Percentiles rank a stretch among this genome's conserved stretches.
phyloP scores from a whole-genome alignment of 1,140 invertebrate species.

The Brachionus paranguensis region DNA sequence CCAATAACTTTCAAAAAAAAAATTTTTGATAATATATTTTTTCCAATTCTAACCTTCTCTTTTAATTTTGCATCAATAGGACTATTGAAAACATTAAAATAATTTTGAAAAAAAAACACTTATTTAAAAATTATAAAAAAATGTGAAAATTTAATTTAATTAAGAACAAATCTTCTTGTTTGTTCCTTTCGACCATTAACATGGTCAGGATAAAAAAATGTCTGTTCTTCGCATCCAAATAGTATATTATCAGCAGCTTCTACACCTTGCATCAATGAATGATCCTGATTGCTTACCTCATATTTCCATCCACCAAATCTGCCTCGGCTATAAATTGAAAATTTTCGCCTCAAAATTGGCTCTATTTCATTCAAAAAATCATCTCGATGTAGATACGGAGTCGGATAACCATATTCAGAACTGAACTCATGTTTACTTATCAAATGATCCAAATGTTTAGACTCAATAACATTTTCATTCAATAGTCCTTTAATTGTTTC shows the following conservation, averaged over 20 bases:
- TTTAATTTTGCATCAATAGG: too few relatives aligned
- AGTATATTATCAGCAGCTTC: slow-evolving; percentile 45
- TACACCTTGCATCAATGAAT: slow-evolving; percentile 51
- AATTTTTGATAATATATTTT: too few relatives aligned
- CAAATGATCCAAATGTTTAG: neutral
- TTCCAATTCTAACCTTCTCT: too few relatives aligned
- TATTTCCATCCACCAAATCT: slow-evolving; percentile 52
- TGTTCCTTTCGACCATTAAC: slow-evolving; percentile 9
- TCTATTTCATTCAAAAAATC: slow-evolving; percentile 43
- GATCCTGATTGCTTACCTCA: slow-evolving; percentile 48
- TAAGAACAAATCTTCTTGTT: slow-evolving; percentile 9
- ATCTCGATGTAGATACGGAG: slow-evolving; percentile 43
- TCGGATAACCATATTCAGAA: slow-evolving; percentile 33
- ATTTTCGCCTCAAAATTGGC: slow-evolving; percentile 41
- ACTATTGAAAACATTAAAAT: too few relatives aligned
- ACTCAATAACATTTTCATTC: neutral
- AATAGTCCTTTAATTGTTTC: slow-evolving; percentile 14
- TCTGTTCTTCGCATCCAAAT: neutral
- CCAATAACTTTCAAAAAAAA: too few relatives aligned
- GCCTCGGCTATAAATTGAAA: slow-evolving; percentile 47
- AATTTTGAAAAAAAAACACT: too few relatives aligned
- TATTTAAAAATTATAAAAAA: too few relatives aligned
- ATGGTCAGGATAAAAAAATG: neutral
- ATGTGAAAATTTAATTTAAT: neutral
- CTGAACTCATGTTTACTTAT: neutral